phyloP scores from a whole-genome alignment of 2,888 invertebrate species.

The Cryptophagus acutangulus region DNA sequence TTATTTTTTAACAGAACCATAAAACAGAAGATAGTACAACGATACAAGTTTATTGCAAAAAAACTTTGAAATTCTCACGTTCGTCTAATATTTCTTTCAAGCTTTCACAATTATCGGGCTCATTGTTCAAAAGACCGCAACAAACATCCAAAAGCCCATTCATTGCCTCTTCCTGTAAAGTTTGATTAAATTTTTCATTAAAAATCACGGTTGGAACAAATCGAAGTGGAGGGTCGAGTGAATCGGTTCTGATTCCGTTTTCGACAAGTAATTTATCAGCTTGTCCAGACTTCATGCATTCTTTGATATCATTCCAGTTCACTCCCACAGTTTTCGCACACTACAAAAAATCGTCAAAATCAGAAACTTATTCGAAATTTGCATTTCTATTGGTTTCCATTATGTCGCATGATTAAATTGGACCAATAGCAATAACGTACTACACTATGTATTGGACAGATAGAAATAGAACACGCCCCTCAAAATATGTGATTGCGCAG shows the following conservation, averaged over 20 bases:
- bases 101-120: conserved; percentile 18
- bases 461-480: no score
- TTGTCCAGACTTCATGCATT: conserved; percentile 34
- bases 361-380: no score
- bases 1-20: no score
- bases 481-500: no score
- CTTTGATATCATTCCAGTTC: conserved; percentile 28
- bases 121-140: conserved; percentile 25
- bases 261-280: conserved; percentile 42
- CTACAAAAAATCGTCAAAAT: conserved; percentile 41
- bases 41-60: no score
- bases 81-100: no score
- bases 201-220: conserved; percentile 48
- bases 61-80: no score
- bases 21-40: no score
- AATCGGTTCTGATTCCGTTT: conserved; percentile 41
- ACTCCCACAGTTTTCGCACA: conserved; percentile 39
- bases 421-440: no score
- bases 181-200: conserved; percentile 37
- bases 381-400: no score
- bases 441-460: no score
- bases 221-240: conserved; percentile 34
- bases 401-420: no score
- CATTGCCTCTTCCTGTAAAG: conserved; percentile 23
- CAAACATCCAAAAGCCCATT: conserved; percentile 27